phyloP scores from a whole-genome alignment of 2,797 vertebrate genomes.

The Uromys caudimaculatus region DNA sequence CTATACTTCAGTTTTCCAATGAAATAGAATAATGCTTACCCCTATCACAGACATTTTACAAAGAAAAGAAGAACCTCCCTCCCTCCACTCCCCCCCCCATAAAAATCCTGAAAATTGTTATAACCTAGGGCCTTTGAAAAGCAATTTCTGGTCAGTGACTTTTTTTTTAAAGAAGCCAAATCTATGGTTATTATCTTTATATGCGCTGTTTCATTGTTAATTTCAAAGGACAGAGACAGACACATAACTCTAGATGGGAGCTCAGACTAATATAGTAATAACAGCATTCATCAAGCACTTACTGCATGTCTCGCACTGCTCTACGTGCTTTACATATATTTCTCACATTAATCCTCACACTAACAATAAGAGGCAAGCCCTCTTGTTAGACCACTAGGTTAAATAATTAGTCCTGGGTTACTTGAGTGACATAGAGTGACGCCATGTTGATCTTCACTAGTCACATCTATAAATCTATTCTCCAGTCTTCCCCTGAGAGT shows the following conservation, averaged over 20 bases:
- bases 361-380: not conserved
- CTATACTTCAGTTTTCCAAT: conserved; percentile 20
- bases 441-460: not conserved
- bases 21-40: conserved; percentile 45
- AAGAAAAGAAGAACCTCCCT: not conserved
- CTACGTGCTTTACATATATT: conserved; percentile 55
- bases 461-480: not conserved
- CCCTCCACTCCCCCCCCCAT: too few species aligned
- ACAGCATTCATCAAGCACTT: conserved; percentile 62
- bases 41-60: conserved; percentile 24
- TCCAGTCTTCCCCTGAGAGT: fast-evolving
- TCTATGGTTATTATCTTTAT: not conserved
- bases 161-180: conserved; percentile 52
- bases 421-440: not conserved
- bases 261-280: conserved; percentile 49
- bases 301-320: conserved; percentile 11
- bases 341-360: conserved; percentile 41
- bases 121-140: conserved; percentile 40
- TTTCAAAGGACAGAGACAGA: conserved; percentile 35
- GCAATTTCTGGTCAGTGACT: conserved; percentile 54
- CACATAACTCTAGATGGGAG: conserved; percentile 15
- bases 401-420: not conserved
- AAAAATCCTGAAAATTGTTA: conserved; percentile 11
- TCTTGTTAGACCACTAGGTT: not conserved
- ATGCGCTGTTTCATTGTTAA: conserved; percentile 12